A percentile compares a stretch with the other conserved stretches of the same genome.
Evolutionary conservation across 2,797 vertebrate genomes (phyloP).

Genomic region (Acomys russatus): DNA sequence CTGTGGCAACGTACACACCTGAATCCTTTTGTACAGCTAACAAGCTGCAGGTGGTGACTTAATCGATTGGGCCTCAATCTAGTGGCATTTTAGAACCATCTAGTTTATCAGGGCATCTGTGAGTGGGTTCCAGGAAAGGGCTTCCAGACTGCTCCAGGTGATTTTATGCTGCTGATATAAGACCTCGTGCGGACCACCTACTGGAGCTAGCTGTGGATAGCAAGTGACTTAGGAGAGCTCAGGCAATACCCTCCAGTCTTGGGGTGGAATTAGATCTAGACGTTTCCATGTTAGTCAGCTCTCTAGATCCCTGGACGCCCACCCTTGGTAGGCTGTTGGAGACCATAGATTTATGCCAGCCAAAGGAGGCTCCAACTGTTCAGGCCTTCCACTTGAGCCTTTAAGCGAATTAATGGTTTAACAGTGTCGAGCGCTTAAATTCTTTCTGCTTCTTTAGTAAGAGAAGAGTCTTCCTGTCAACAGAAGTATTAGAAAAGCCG

Average conservation of each 20-base stretch:
- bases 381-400: conserved; percentile 35
- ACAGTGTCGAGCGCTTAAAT: conserved; percentile 2
- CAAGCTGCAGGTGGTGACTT: background rate
- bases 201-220: background rate
- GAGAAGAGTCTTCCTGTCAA: conserved; percentile 56
- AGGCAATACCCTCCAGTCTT: background rate
- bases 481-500: conserved; percentile 43
- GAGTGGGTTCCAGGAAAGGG: background rate
- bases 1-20: background rate
- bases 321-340: background rate
- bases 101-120: background rate
- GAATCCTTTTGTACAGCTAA: background rate
- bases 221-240: background rate
- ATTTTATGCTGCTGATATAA: background rate
- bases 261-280: background rate
- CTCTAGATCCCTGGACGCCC: conserved; percentile 1
- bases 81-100: background rate
- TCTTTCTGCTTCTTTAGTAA: conserved; percentile 44
- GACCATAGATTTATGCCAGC: background rate
- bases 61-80: background rate
- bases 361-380: background rate
- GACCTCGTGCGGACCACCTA: background rate
- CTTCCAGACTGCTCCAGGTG: background rate
- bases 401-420: conserved; percentile 59
- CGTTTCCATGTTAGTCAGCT: background rate